These are phyloP conservation scores for Sebastes oblongus DNA, from an alignment of 2,797 vertebrate genomes.

Conservation along the genomic window DNA sequence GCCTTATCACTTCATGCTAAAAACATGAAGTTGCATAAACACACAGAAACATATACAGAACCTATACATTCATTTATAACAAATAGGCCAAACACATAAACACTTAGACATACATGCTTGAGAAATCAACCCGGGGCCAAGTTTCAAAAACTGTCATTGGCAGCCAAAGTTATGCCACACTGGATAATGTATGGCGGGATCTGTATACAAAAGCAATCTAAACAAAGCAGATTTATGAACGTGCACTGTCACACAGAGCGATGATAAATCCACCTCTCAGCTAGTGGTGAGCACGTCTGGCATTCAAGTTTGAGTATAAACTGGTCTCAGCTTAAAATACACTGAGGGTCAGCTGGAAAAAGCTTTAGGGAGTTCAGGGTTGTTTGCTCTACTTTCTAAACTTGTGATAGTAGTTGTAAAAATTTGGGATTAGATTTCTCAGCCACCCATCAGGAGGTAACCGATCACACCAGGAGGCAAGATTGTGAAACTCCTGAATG, in stretches of 20 bases:
- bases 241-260: conserved; percentile 57
- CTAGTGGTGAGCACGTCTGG: conserved; percentile 48
- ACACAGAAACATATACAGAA: neutral
- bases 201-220: conserved; percentile 68
- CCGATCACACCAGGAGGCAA: neutral
- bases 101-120: neutral
- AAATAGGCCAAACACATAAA: conserved; percentile 16
- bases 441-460: conserved; percentile 12
- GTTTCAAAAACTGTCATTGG: conserved; percentile 8
- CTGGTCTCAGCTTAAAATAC: conserved; percentile 40
- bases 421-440: conserved; percentile 15
- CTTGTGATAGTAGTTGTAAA: conserved; percentile 18
- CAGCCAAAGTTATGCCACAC: conserved; percentile 60
- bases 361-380: neutral
- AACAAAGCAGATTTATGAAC: conserved; percentile 78
- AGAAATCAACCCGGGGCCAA: conserved; percentile 15
- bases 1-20: neutral
- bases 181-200: conserved; percentile 55
- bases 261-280: conserved; percentile 55
- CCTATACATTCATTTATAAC: neutral
- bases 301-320: conserved; percentile 46
- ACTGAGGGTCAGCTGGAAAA: conserved; percentile 12
- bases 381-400: conserved; percentile 18
- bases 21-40: neutral
- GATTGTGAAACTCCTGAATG: neutral